Evolutionary conservation across 2,113 vertebrate species (phyloP).

Genomic region (Megatriorchis doriae): DNA sequence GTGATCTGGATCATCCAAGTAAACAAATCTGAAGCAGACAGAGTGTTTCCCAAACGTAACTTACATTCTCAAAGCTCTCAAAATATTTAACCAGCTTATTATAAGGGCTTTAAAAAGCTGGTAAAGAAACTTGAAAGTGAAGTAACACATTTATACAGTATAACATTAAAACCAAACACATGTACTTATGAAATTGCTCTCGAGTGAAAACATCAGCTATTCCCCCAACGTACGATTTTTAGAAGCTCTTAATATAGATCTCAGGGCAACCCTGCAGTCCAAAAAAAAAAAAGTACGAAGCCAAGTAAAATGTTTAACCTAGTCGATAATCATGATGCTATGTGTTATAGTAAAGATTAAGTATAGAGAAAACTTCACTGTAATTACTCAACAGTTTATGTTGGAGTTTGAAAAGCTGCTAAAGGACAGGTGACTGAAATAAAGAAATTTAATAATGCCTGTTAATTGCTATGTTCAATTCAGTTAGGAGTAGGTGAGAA

Average conservation of each 20-base stretch:
- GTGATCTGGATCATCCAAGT: neutral
- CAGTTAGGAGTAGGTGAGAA: neutral
- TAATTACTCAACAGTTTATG: neutral
- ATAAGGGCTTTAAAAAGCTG: neutral
- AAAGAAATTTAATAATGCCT: neutral
- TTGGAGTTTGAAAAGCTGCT: neutral
- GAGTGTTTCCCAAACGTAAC: neutral
- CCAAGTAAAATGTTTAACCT: neutral
- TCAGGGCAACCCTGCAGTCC: neutral
- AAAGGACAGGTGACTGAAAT: neutral
- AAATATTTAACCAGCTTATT: neutral
- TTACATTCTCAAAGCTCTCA: neutral
- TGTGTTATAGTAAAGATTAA: neutral
- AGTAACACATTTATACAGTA: neutral
- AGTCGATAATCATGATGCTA: neutral
- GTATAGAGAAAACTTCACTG: neutral
- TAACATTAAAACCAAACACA: neutral
- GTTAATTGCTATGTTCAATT: neutral
- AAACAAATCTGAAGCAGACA: neutral
- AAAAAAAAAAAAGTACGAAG: neutral
- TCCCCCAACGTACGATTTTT: neutral
- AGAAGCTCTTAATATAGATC: neutral
- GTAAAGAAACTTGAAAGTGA: neutral
- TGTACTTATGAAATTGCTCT: neutral
- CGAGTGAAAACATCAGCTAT: neutral